Conservation (phyloP, 2,888 invertebrate species). For the Tenthredo distinguenda region DNA sequence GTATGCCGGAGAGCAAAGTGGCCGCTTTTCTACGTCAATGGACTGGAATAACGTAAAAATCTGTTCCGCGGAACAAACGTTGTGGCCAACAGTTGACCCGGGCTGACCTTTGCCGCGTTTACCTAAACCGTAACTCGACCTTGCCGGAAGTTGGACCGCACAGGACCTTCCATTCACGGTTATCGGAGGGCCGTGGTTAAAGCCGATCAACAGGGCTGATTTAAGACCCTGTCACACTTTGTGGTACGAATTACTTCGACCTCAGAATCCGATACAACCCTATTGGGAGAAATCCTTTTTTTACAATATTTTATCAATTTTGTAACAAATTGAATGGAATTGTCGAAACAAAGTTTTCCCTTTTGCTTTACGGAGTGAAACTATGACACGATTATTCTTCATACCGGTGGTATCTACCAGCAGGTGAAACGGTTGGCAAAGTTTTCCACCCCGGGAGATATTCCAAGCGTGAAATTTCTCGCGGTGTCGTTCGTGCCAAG, state of each 20-base stretch:
- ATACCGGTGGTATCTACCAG: conserved; percentile 5
- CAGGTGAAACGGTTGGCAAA: neutral
- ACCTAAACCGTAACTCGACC: conserved; percentile 30
- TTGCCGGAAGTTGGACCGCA: conserved; percentile 24
- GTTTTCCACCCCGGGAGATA: neutral
- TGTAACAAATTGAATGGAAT: neutral
- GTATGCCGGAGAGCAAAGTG: neutral
- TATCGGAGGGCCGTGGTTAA: conserved; percentile 15
- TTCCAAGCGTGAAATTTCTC: conserved; percentile 27
- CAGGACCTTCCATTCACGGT: conserved; percentile 13
- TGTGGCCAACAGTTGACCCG: conserved; percentile 29
- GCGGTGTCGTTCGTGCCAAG: neutral
- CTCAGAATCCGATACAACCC: neutral
- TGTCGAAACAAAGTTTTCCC: neutral
- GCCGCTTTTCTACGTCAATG: conserved; percentile 26
- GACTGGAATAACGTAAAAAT: conserved; percentile 48
- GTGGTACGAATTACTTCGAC: neutral
- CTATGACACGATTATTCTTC: neutral
- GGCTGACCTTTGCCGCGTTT: conserved; percentile 31
- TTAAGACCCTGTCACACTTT: neutral
- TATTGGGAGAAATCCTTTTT: neutral
- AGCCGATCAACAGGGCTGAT: conserved; percentile 24
- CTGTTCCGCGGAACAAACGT: conserved; percentile 42
- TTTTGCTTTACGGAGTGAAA: neutral
- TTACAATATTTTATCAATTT: neutral